phyloP scores from a whole-genome alignment of 2,888 invertebrate genomes.

The Drosophila macrospina region DNA sequence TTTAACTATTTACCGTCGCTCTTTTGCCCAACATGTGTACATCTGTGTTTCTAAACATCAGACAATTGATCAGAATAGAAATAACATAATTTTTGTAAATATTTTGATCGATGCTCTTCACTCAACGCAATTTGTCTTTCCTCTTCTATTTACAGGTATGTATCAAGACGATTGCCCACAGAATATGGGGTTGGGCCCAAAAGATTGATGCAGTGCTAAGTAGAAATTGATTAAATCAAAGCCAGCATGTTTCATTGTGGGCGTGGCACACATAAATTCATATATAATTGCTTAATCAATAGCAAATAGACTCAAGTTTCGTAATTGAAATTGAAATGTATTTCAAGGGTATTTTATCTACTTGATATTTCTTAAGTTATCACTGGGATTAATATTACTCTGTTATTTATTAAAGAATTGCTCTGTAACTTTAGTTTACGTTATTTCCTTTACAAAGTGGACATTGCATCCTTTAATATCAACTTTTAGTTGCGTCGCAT shows the following conservation, averaged over 20 bases:
- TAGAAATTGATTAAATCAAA: conserved; percentile 51
- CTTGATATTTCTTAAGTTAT: conserved; percentile 1
- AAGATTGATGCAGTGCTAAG: conserved; percentile 70
- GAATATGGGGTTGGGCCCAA: conserved; percentile 3
- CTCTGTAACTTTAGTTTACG: conserved; percentile 1
- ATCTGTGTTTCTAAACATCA: conserved; percentile 29
- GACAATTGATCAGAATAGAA: conserved; percentile 64
- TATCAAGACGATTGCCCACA: conserved; percentile 20
- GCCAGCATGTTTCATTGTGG: conserved; percentile 21
- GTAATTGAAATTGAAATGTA: conserved; percentile 3
- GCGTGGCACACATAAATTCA: conserved; percentile 26
- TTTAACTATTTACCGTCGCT: conserved; percentile 31
- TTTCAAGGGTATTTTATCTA: background rate
- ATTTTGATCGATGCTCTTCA: conserved; percentile 68
- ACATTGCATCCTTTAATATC: conserved; percentile 24
- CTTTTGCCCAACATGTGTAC: conserved; percentile 21
- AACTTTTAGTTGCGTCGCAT: conserved; percentile 44
- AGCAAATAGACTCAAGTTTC: background rate
- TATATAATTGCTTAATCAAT: background rate
- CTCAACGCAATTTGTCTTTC: conserved; percentile 69
- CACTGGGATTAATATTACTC: background rate
- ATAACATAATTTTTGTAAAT: conserved; percentile 58
- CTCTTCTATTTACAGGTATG: conserved; percentile 68
- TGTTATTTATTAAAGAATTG: too few species aligned
- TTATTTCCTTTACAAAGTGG: conserved; percentile 20